Conservation (phyloP, 2,797 vertebrate genomes). For the Leptodactylus fallax region DNA sequence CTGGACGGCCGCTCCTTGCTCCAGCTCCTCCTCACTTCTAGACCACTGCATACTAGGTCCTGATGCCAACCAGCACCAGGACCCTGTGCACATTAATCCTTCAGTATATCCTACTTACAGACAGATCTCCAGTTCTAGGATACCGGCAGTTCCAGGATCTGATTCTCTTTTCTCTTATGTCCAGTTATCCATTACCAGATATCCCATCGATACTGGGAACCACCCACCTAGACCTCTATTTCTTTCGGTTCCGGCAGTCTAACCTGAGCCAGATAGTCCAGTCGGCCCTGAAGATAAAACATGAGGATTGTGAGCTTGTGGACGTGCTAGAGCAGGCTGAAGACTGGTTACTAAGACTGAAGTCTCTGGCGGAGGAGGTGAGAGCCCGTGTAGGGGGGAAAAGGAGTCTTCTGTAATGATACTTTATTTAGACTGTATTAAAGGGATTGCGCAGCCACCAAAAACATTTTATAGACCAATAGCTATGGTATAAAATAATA, state of each 20-base stretch:
- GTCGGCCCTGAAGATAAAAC: slow-evolving; percentile 80
- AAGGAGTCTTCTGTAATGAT: too few species aligned
- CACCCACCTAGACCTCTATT: slow-evolving; percentile 86
- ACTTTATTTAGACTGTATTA: too few species aligned
- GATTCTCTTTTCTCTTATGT: background rate
- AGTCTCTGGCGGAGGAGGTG: slow-evolving; percentile 87
- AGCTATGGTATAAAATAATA: too few species aligned
- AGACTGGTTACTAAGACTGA: slow-evolving; percentile 86
- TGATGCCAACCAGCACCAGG: background rate
- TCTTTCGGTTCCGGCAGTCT: slow-evolving; percentile 78
- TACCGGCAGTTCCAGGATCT: background rate
- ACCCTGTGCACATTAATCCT: background rate
- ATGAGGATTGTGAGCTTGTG: slow-evolving; percentile 73
- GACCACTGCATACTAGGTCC: too few species aligned
- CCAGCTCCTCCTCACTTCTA: too few species aligned
- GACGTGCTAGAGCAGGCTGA: slow-evolving; percentile 86
- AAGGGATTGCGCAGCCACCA: too few species aligned
- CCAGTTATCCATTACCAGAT: slow-evolving; percentile 80
- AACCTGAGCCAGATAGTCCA: slow-evolving; percentile 83
- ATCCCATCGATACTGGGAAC: slow-evolving; percentile 76
- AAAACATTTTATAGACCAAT: too few species aligned
- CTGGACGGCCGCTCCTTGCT: too few species aligned
- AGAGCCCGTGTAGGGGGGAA: background rate
- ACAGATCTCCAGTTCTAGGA: background rate
- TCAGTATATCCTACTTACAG: too few species aligned